These are phyloP conservation scores for Momotus momota DNA, from an alignment of 2,797 vertebrate genomes.

Conservation along the genomic window DNA sequence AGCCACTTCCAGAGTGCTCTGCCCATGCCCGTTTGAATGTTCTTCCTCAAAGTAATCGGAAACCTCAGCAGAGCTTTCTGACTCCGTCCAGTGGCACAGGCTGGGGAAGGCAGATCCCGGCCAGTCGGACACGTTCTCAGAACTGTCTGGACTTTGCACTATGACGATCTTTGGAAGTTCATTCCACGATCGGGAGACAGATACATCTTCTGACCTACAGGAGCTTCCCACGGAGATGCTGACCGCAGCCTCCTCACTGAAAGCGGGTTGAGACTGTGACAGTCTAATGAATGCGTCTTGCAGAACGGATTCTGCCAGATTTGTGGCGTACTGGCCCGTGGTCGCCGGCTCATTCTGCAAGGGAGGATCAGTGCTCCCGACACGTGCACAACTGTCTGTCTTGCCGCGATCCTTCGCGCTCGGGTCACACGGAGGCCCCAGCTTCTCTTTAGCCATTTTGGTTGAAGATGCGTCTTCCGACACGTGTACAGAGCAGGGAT, in stretches of 20 bases:
- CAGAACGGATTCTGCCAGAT: constrained; percentile 93
- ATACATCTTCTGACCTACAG: constrained; percentile 66
- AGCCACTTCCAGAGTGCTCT: constrained; percentile 89
- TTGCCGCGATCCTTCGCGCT: not conserved
- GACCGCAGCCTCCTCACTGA: constrained; percentile 84
- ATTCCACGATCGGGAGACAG: constrained; percentile 84
- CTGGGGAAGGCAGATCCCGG: constrained; percentile 75
- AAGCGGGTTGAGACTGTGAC: constrained; percentile 88
- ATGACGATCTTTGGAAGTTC: constrained; percentile 97
- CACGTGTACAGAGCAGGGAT: not conserved
- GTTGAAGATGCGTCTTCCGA: constrained; percentile 33
- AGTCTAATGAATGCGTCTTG: constrained; percentile 96
- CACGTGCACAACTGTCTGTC: not conserved
- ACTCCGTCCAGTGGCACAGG: constrained; percentile 67
- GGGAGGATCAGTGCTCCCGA: not conserved
- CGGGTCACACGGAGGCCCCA: not conserved
- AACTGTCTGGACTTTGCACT: constrained; percentile 93
- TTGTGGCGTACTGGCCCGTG: constrained; percentile 92
- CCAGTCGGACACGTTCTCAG: constrained; percentile 85
- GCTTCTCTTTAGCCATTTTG: constrained; percentile 43
- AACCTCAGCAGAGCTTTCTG: constrained; percentile 62
- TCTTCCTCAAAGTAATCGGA: constrained; percentile 60
- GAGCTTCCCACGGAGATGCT: constrained; percentile 78
- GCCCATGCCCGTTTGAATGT: constrained; percentile 59
- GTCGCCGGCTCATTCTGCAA: constrained; percentile 77